These are phyloP conservation scores for Barypeithes pellucidus DNA, from an alignment of 2,888 invertebrate genomes.

Conservation along the genomic window DNA sequence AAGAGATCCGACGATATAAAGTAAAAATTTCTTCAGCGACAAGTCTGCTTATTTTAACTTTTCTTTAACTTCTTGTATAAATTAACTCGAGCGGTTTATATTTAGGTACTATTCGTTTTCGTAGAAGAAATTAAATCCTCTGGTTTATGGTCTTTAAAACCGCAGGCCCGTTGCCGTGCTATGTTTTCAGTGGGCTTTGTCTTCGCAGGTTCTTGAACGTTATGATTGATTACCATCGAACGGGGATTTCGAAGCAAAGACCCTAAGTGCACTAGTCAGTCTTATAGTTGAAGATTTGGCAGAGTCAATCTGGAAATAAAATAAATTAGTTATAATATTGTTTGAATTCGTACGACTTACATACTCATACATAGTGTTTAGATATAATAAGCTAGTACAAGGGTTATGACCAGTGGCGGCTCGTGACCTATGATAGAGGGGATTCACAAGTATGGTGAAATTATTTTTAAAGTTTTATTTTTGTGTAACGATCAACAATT, in stretches of 20 bases:
- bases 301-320: constrained; percentile 9
- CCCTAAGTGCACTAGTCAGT: constrained; percentile 9
- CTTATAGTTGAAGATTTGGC: constrained; percentile 13
- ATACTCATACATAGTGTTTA: no score
- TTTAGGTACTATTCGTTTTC: constrained; percentile 22
- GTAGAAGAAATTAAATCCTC: constrained; percentile 18
- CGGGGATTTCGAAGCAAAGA: neutral
- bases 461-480: no score
- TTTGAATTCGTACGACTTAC: no score
- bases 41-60: constrained; percentile 28
- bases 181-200: constrained; percentile 3
- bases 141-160: constrained; percentile 18
- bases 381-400: no score
- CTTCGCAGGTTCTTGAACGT: constrained; percentile 10
- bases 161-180: constrained; percentile 5
- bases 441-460: no score
- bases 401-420: no score
- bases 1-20: neutral
- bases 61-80: neutral
- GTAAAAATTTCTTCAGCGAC: constrained; percentile 25
- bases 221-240: neutral
- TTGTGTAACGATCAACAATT: no score
- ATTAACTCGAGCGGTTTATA: neutral
- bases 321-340: no score
- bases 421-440: no score